Base-by-base conservation (phyloP, 2,797 vertebrate genomes). In the Danionella dracula region DNA sequence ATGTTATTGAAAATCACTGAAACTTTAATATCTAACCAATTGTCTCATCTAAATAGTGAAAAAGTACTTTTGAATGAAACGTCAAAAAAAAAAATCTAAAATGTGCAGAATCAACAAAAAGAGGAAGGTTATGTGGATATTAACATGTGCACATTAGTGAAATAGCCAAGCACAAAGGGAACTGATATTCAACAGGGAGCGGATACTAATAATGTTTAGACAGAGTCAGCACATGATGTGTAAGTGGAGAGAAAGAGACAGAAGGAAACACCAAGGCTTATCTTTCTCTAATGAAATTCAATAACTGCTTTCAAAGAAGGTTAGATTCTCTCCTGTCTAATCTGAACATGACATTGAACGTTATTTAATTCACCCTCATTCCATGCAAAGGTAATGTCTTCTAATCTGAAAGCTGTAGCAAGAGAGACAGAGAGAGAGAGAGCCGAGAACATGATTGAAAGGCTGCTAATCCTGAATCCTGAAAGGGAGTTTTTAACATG, bases 371-470 rank as follows among this genome's bases (percentile, higher is more conserved):
- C 75, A 83, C 77, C 64, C 77, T 38, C 57, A 80, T 82, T 77
- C 68, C 58, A 62, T 79, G 79, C 83, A 81, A 82, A 82, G 79
- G 66, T 85, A 86, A 86, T 84, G 78, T 78, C 70, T 70, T 70
- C 79, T 86, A 84, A 86, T 85, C 78, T 79, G 20, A 40, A 35
- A 17, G 8, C 21, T 8, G 13, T 21, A 37, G 17, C 37, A 31
- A 23, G 49, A 34, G 35, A 57, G 10, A 20, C 40, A 55, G 44
- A 48, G 41, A 56, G 41, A 19, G 56, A 51, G 5, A 23, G 27
- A 42, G 51, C 2, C 11, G 51, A 17, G 46, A 58, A 23, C 60
- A 61, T 29, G 44, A 64, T 44, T 66, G 17, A 48, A 66, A 38
- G 5, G 48, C 37, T 16, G 38, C 10, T 35, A 35, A 35, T 35